phyloP scores from a whole-genome alignment of 1,140 invertebrate genomes.

The Zaprionus nigranus region DNA sequence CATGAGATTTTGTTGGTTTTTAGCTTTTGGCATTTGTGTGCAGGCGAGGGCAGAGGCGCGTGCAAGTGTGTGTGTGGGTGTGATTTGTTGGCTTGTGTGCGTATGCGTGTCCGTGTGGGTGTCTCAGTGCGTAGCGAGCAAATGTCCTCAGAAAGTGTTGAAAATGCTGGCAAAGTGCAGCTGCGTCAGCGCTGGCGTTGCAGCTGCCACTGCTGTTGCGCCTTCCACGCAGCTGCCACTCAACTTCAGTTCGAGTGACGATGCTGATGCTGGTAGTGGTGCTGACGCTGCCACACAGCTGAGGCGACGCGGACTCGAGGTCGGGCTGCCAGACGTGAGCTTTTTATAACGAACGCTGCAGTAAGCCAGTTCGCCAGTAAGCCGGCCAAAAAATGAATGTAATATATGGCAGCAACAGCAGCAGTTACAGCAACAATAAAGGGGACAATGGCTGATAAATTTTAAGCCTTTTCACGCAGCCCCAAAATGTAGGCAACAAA shows the following conservation, averaged over 20 bases:
- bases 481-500: slow-evolving; percentile 42
- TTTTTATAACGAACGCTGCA: slow-evolving; percentile 51
- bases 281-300: not conserved
- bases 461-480: slow-evolving; percentile 54
- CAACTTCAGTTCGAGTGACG: slow-evolving; percentile 15
- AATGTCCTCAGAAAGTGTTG: slow-evolving; percentile 24
- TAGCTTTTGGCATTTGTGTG: slow-evolving; percentile 32
- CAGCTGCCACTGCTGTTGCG: slow-evolving; percentile 15
- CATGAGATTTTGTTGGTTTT: slow-evolving; percentile 50
- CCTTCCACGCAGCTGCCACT: slow-evolving; percentile 21
- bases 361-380: not conserved
- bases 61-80: not conserved
- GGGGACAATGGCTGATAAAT: slow-evolving; percentile 36
- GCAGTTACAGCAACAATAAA: slow-evolving; percentile 1
- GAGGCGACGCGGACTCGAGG: slow-evolving; percentile 3
- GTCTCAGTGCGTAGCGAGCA: slow-evolving; percentile 16
- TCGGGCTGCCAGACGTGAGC: slow-evolving; percentile 22
- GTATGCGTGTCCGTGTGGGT: not conserved
- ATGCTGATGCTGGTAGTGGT: not conserved
- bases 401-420: slow-evolving; percentile 13
- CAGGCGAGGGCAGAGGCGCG: not conserved
- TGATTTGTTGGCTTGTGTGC: not conserved
- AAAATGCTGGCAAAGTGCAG: slow-evolving; percentile 26
- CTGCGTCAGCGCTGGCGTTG: not conserved
- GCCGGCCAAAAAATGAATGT: not conserved